Evolutionary conservation across 2,797 vertebrate genomes (phyloP), one percentile per base, ranked within the genome.

Genomic region (Bovichtus diacanthus): DNA sequence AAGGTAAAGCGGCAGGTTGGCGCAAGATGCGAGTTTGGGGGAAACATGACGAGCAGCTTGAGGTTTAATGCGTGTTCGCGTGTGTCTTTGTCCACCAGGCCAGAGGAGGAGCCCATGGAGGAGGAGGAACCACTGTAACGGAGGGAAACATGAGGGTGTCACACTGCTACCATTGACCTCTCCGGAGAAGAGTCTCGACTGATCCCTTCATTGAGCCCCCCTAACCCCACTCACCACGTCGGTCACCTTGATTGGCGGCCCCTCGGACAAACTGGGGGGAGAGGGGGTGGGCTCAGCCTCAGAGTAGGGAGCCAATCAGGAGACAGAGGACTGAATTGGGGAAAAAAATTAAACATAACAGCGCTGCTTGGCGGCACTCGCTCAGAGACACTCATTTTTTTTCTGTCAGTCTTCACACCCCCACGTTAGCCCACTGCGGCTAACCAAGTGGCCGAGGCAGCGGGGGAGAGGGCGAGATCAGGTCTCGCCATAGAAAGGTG

Each of bases 101-200:
- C 95, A 0, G 96, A 98, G 18, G 97, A 98, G 47, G 98, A 99
- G 43, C 98, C 98, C 18, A 99, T 99, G 98, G 98, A 99, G 65
- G 97, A 98, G 90, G 98, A 97, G 88, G 96, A 96, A 55, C 97
- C 97, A 34, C 95, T 98, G 97, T 99, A 98, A 92, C 75, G 60
- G 85, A 94, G 79, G 85, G 78, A 71, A 71, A 69, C 78, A 38
- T 34, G 25, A 87, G 77, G 84, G 91, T 80, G 90, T 92, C 77
- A 76, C 90, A 76, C 64, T 72, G 91, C 84, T 77, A 83, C 81
- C 84, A 27, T 90, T 88, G 90, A 93, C 91, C 92, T 93, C 91
- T 90, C 78, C 60, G 76, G 88, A 91, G 91, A 88, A 88, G 88
- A 91, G 90, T 87, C 90, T 92, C 82, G 74, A 91, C 89, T 71